phyloP scores from a whole-genome alignment of 1,140 invertebrate species.

The Trichonephila clavata region DNA sequence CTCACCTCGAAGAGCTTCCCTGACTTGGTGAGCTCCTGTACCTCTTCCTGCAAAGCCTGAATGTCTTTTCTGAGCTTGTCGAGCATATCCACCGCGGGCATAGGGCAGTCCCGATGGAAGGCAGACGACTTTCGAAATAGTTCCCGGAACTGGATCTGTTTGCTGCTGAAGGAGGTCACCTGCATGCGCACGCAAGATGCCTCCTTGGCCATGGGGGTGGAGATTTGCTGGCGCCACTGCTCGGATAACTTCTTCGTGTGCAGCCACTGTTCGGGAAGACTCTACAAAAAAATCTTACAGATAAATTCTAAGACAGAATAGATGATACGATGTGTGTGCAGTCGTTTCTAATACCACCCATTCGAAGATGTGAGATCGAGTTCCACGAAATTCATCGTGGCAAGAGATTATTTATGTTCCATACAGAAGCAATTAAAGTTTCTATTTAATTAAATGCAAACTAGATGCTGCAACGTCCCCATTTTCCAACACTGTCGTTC shows the following conservation, averaged over 20 bases:
- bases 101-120: constrained; percentile 86
- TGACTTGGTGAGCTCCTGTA: constrained; percentile 92
- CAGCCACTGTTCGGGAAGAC: constrained; percentile 97
- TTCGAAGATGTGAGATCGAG: no score
- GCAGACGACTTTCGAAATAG: constrained; percentile 84
- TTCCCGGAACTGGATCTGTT: constrained; percentile 92
- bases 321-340: no score
- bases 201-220: constrained; percentile 96
- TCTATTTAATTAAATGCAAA: no score
- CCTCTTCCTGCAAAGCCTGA: constrained; percentile 89
- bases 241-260: constrained; percentile 95
- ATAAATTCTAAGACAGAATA: no score
- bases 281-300: constrained; percentile 83
- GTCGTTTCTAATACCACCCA: no score
- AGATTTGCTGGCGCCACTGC: constrained; percentile 95
- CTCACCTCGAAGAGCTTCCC: constrained; percentile 96
- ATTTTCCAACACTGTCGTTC: no score
- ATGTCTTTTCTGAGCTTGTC: constrained; percentile 91
- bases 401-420: no score
- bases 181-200: constrained; percentile 93
- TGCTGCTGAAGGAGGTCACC: constrained; percentile 91
- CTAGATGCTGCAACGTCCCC: no score
- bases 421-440: no score
- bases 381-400: no score
- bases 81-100: constrained; percentile 88